phyloP scores from a whole-genome alignment of 2,113 vertebrate genomes.

The Cochlearius cochlearius region DNA sequence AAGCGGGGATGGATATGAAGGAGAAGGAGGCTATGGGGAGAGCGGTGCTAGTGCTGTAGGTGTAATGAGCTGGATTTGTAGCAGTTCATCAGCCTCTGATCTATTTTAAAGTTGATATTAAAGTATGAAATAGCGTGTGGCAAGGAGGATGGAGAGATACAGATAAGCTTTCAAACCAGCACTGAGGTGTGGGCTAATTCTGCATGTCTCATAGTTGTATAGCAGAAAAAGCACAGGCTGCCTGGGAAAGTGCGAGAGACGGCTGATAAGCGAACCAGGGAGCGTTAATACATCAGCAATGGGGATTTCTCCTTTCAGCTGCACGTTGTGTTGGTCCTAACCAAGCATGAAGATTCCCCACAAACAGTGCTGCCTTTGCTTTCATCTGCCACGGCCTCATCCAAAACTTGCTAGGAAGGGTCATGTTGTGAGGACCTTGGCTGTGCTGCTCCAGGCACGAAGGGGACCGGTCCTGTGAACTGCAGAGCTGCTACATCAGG shows the following conservation, averaged over 20 bases:
- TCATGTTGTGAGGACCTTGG: background rate
- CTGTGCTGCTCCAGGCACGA: background rate
- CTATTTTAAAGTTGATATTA: constrained; percentile 13
- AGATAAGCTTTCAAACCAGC: constrained; percentile 6
- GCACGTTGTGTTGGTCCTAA: background rate
- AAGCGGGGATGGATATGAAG: background rate
- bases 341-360: background rate
- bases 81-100: background rate
- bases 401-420: background rate
- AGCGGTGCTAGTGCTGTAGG: background rate
- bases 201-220: background rate
- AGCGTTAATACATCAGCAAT: background rate
- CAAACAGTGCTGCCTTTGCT: background rate
- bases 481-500: background rate
- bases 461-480: fast-evolving
- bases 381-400: background rate
- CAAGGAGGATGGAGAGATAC: background rate
- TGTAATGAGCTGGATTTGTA: background rate
- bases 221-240: background rate
- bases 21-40: background rate
- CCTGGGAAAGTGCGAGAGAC: background rate
- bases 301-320: background rate
- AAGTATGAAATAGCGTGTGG: background rate
- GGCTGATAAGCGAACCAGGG: background rate
- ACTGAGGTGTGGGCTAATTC: background rate